These are phyloP conservation scores for Chamaetylas fuelleborni DNA, from an alignment of 2,113 vertebrate genomes.

Conservation along the genomic window DNA sequence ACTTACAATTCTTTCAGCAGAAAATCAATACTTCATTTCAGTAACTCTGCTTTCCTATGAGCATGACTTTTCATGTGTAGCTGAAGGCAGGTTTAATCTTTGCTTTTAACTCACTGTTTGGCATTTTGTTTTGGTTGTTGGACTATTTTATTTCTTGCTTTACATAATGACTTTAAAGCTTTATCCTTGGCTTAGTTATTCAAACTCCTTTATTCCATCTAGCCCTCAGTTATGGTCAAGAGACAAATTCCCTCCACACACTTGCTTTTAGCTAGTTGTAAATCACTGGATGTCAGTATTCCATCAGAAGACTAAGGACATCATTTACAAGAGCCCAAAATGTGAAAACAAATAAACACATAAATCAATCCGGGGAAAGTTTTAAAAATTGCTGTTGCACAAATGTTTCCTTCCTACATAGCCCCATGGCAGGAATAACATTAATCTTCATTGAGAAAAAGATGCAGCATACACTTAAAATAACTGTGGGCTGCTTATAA, in stretches of 20 bases:
- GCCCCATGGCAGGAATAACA: not conserved
- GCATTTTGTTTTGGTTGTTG: not conserved
- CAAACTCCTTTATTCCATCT: not conserved
- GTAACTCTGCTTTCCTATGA: not conserved
- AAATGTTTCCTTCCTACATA: not conserved
- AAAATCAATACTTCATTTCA: conserved; percentile 44
- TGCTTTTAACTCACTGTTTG: not conserved
- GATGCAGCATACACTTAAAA: not conserved
- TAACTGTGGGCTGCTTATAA: not conserved
- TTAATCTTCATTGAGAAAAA: conserved; percentile 16
- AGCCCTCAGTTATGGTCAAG: not conserved
- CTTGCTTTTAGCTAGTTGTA: not conserved
- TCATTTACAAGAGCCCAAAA: not conserved
- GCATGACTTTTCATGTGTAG: not conserved
- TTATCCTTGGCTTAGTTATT: not conserved
- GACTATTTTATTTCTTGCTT: not conserved
- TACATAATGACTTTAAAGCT: not conserved
- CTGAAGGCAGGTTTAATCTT: not conserved
- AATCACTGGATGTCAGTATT: not conserved
- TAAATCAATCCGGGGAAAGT: not conserved
- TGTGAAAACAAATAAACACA: not conserved
- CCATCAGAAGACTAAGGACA: not conserved
- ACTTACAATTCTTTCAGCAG: conserved; percentile 2
- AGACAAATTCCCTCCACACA: not conserved
- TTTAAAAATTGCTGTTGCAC: not conserved